Evolutionary conservation across 2,888 invertebrate species (phyloP).

Genomic region (Lampropteryx suffumata): DNA sequence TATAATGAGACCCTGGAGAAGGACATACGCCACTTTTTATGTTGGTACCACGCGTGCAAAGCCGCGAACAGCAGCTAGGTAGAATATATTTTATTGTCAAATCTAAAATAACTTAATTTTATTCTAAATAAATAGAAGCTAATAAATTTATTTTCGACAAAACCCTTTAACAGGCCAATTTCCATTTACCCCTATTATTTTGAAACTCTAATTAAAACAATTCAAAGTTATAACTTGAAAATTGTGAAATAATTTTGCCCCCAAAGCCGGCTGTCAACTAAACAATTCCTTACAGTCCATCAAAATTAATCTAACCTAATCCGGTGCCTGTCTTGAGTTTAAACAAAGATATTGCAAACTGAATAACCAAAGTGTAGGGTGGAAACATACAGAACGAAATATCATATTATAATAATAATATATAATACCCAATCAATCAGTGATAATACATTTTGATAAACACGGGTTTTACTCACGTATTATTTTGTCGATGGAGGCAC

Average conservation of each 20-base stretch:
- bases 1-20: too few relatives aligned
- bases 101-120: too few relatives aligned
- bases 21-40: too few relatives aligned
- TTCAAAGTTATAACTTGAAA: conserved; percentile 65
- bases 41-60: too few relatives aligned
- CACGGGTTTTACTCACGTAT: too few relatives aligned
- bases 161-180: conserved; percentile 52
- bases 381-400: conserved; percentile 37
- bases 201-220: conserved; percentile 75
- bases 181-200: conserved; percentile 55
- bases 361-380: conserved; percentile 61
- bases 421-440: too few relatives aligned
- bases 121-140: too few relatives aligned
- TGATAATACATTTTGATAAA: too few relatives aligned
- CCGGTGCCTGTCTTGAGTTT: conserved; percentile 71
- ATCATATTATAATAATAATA: background rate
- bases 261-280: conserved; percentile 71
- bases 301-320: conserved; percentile 81
- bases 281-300: conserved; percentile 78
- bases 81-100: too few relatives aligned
- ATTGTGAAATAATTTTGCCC: conserved; percentile 72
- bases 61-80: too few relatives aligned
- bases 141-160: conserved; percentile 21
- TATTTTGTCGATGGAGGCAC: too few relatives aligned
- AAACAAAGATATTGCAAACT: conserved; percentile 78